Base-by-base conservation (phyloP, 2,888 invertebrate species). In the Ennomos fuscantarius region DNA sequence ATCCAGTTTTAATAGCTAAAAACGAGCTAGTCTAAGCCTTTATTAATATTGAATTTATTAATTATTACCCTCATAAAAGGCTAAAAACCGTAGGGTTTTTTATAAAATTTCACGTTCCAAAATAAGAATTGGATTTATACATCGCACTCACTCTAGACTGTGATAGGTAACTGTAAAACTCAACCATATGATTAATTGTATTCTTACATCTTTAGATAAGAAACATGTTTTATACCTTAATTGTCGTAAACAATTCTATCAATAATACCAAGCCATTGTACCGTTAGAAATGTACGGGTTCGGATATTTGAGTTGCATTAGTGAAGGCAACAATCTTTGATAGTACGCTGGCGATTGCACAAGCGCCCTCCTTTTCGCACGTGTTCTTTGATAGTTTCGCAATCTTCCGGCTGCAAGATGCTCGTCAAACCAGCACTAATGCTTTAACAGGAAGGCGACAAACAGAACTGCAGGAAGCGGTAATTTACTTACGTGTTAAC, bases 271-370 rank as follows among this genome's bases (percentile, higher is more conserved):
- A 70, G 61, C 60, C 57, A 55, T 43, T 68, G 67, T 80, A 83
- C 89, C 89, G 87, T 88, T 89, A 87, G 74, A 74, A 32, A 33
- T 39, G 73, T 78, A 74, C 79, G 76, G 73, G 77, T 75, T 69
- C 47, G 45, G 62, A 75, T 76, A 77, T 78, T 80, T 78, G 71
- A 73, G 73, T 74, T 77, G 76, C 78, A 82, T 81, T 83, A 74
- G 78, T 63, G 79, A 80, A 83, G 83, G 84, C 86, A 86, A 84
- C 79, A 86, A 79, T 88, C 87, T 87, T 82, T 80, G 86, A 84
- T 84, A 84, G 82, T 76, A 80, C 67, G 72, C 73, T 72, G 72
- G 65, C 69, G 76, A 81, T 89, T 90, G 84, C 83, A 83, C 81
- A 88, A 89, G 72, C 78, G 84, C 72, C 84, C 85, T 79, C 80